phyloP scores from a whole-genome alignment of 1,140 invertebrate genomes.

The Aphidius gifuensis region DNA sequence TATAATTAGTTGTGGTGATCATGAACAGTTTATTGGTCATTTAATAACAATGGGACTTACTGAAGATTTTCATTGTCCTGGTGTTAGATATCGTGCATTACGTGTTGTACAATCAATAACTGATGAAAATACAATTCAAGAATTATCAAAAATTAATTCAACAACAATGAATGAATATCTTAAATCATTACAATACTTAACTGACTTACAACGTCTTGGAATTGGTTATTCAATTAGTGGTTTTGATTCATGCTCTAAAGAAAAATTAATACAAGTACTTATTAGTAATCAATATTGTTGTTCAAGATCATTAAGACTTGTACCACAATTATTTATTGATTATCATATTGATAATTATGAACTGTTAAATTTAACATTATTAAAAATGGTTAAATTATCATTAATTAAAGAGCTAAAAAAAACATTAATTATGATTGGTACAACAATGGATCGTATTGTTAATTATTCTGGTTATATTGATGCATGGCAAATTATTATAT shows the following conservation, averaged over 20 bases:
- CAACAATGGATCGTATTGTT: conserved; percentile 33
- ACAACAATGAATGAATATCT: conserved; percentile 40
- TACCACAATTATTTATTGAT: conserved; percentile 42
- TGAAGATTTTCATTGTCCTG: conserved; percentile 33
- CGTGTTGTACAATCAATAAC: conserved; percentile 40
- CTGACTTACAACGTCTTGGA: conserved; percentile 50
- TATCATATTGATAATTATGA: conserved; percentile 38
- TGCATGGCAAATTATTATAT: conserved; percentile 41
- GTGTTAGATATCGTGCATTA: conserved; percentile 44
- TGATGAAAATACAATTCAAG: conserved; percentile 35
- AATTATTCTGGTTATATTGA: conserved; percentile 38
- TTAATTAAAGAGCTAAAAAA: conserved; percentile 40
- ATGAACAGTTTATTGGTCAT: conserved; percentile 31
- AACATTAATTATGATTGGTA: conserved; percentile 33
- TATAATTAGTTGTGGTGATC: conserved; percentile 39
- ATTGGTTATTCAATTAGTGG: conserved; percentile 41
- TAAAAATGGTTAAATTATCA: conserved; percentile 35
- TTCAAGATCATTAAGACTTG: conserved; percentile 32
- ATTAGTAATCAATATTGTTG: conserved; percentile 32
- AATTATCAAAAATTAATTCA: conserved; percentile 40
- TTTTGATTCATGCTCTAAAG: conserved; percentile 43
- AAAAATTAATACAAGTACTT: conserved; percentile 41
- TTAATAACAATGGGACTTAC: conserved; percentile 44
- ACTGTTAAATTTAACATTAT: conserved; percentile 39
- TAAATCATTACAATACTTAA: conserved; percentile 44